Evolutionary conservation across 2,113 vertebrate genomes (phyloP), one percentile per base, ranked within the genome.

Genomic region (Zosterops borbonicus): DNA sequence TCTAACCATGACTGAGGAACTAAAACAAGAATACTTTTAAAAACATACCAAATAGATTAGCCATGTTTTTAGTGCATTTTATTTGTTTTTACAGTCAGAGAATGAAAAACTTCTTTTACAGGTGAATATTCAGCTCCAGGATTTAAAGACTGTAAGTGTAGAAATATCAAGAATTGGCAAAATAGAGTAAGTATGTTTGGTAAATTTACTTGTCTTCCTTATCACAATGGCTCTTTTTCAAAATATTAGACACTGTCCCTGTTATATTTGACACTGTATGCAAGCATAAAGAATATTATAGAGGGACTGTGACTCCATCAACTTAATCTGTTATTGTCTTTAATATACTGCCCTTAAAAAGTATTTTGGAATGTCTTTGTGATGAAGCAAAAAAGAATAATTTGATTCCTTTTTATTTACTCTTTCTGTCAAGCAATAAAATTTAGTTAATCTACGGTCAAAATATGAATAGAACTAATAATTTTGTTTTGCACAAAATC

Each of bases 41-140:
- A 97, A 97, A 75, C 83, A 97, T 63, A 80, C 46, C 91, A 91
- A 87, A 80, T 55, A 81, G 77, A 91, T 98, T 94, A 96, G 53
- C 89, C 71, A 64, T 89, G 95, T 93, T 92, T 96, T 77, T 59
- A 64, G 64, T 75, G 52, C 83, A 77, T 92, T 95, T 74, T 16
- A 17, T 87, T 89, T 25, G 1, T 88, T 97, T 97, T 96, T 86
- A 83, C 50, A 74, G 37, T 59, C 27, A 82, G 63, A 95, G 83
- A 94, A 86, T 46, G 97, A 76, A 91, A 86, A 82, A 18, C 19
- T 47, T 94, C 46, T 89, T 97, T 95, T 94, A 92, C 71, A 96
- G 68, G 68, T 58, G 35, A 74, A 58, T 65, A 53, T 55, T 77
- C 46, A 83, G 64, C 55, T 84, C 46, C 16, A 46, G 78, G 47